Conservation (phyloP, 2,888 invertebrate species). For the Drosophila nigricruria region DNA sequence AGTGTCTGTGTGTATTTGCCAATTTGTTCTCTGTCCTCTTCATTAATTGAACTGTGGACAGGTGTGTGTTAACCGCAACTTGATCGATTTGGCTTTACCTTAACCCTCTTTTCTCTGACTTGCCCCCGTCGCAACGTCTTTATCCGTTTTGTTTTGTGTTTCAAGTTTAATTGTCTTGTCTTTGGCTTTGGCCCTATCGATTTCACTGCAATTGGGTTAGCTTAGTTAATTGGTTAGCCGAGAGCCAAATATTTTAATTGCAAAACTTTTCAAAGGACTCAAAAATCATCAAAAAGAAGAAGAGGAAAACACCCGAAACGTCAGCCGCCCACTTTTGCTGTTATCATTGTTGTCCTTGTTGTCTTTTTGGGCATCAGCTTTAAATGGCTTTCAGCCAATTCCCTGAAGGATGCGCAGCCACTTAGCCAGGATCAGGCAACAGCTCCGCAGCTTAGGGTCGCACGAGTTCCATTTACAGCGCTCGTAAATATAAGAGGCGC, state of each 20-base stretch:
- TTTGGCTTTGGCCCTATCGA: slow-evolving; percentile 61
- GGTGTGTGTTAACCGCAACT: slow-evolving; percentile 19
- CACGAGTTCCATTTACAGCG: slow-evolving; percentile 1
- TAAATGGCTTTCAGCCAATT: slow-evolving; percentile 71
- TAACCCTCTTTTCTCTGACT: slow-evolving; percentile 68
- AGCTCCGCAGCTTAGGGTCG: slow-evolving; percentile 11
- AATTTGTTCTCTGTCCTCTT: slow-evolving; percentile 29
- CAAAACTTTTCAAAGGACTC: slow-evolving; percentile 45
- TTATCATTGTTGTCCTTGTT: slow-evolving; percentile 14
- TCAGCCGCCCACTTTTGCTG: slow-evolving; percentile 22
- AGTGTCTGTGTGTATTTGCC: background rate
- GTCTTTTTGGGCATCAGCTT: slow-evolving; percentile 19
- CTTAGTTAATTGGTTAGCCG: slow-evolving; percentile 37
- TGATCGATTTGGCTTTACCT: slow-evolving; percentile 77
- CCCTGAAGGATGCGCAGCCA: slow-evolving; percentile 63
- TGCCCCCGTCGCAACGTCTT: slow-evolving; percentile 7
- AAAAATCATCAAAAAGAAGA: background rate
- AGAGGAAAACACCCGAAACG: slow-evolving; percentile 13
- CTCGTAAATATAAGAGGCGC: slow-evolving; percentile 48
- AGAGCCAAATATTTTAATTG: slow-evolving; percentile 51
- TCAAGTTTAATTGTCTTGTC: slow-evolving; percentile 75
- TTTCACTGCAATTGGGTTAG: slow-evolving; percentile 59
- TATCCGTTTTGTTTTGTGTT: slow-evolving; percentile 44
- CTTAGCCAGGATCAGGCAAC: slow-evolving; percentile 52
- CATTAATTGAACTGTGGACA: slow-evolving; percentile 30